These are phyloP conservation scores for Sinocyclocheilus maitianheensis DNA, from an alignment of 2,113 vertebrate genomes.

Conservation along the genomic window DNA sequence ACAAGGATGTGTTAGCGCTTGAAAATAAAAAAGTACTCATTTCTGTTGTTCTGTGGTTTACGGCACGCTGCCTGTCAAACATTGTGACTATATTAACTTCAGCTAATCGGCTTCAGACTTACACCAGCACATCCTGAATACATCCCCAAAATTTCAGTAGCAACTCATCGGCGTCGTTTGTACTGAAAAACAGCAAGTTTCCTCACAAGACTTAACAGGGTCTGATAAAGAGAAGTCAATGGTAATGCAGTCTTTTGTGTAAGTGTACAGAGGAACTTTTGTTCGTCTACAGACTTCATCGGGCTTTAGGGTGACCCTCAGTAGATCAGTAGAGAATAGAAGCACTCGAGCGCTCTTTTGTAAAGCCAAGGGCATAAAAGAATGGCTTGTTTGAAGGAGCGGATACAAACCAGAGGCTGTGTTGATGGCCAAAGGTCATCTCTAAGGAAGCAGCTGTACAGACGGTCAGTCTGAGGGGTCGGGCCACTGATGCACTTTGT, in stretches of 20 bases:
- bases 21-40: background rate
- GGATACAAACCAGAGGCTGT: constrained; percentile 49
- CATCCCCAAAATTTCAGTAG: background rate
- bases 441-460: constrained; percentile 43
- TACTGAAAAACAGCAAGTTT: background rate
- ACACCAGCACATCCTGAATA: background rate
- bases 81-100: background rate
- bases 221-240: constrained; percentile 38
- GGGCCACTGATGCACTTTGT: background rate
- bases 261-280: constrained; percentile 35
- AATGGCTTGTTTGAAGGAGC: constrained; percentile 50
- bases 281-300: constrained; percentile 41
- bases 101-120: background rate
- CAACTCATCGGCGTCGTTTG: background rate
- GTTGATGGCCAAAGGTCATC: constrained; percentile 47
- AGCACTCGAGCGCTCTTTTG: constrained; percentile 26
- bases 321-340: constrained; percentile 33
- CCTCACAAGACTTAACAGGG: constrained; percentile 11
- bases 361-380: constrained; percentile 47
- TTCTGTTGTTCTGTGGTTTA: constrained; percentile 1
- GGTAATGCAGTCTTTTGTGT: constrained; percentile 51
- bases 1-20: constrained; percentile 38
- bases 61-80: background rate
- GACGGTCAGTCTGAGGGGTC: constrained; percentile 20
- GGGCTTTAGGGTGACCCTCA: constrained; percentile 41